Percentiles rank a stretch among this genome's conserved stretches.
Evolutionary conservation across 2,113 vertebrate species (phyloP).

Genomic region (Entelurus aequoreus): DNA sequence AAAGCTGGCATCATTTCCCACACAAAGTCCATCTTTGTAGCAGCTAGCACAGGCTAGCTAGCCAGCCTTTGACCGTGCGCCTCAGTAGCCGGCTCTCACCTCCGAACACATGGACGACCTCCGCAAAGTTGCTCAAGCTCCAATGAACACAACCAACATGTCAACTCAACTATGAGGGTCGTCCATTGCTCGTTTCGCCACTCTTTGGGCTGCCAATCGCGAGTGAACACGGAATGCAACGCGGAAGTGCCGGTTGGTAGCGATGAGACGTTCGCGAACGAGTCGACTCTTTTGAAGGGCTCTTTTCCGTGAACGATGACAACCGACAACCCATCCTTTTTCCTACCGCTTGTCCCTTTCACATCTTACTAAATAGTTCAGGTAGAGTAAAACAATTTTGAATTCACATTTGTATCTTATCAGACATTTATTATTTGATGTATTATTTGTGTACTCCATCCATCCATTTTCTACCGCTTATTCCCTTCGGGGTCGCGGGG

Average conservation of each 20-base stretch:
- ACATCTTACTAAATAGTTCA: too few relatives aligned
- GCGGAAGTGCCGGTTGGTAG: conserved; percentile 53
- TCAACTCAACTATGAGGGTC: conserved; percentile 5
- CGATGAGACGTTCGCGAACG: too few relatives aligned
- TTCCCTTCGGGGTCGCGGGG: too few relatives aligned
- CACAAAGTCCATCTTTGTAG: conserved; percentile 56
- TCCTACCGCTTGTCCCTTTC: too few relatives aligned
- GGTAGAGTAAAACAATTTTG: too few relatives aligned
- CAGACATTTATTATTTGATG: too few relatives aligned
- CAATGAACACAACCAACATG: neutral
- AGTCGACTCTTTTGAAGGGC: too few relatives aligned
- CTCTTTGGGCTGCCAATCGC: conserved; percentile 51
- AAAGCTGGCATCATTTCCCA: conserved; percentile 56
- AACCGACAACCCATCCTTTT: too few relatives aligned
- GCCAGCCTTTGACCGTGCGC: conserved; percentile 3
- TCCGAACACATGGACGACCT: neutral
- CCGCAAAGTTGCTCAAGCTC: neutral
- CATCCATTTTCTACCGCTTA: too few relatives aligned
- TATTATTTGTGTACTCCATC: too few relatives aligned
- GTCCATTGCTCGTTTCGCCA: neutral
- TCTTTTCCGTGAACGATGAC: too few relatives aligned
- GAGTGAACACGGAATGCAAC: conserved; percentile 50
- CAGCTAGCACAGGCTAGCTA: conserved; percentile 23
- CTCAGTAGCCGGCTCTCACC: neutral
- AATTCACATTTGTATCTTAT: too few relatives aligned